Evolutionary conservation across 2,888 invertebrate genomes (phyloP), one percentile per base, ranked within the genome.

Genomic region (Sympetrum striolatum): DNA sequence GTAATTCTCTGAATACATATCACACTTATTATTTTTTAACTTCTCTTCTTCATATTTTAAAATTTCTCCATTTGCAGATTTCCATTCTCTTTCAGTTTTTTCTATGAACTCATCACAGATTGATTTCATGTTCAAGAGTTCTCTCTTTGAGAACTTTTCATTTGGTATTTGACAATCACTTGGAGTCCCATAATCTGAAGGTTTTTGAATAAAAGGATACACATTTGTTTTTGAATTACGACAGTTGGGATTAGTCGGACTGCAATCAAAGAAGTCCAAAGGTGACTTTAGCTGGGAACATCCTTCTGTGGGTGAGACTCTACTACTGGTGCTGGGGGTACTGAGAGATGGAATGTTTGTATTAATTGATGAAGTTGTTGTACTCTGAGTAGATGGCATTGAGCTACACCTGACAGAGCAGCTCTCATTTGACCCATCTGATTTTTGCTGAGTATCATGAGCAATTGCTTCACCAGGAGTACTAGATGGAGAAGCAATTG

Each of bases 41-140:
- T 60, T 64, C 86, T 86, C 58, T 64, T 86, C 86, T n/a, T 64
- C 64, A n/a, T 64, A 64, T 4, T 86, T n/a, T n/a, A 86, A 60
- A 8, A 86, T n/a, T 25, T 60, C 60, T 37, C 64, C 86, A 64
- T 86, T 86, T 86, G 35, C 39, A 37, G 86, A 64, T 86, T 58
- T 86, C 86, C 86, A 60, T 22, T 86, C 86, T 18, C 18, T 53
- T 53, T 53, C 53, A 53, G 18, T 18, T 18, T 18, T 53, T 18
- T 14, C 53, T 53, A 53, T 86, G 25, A 39, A 37, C 14, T 86
- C 25, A 64, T 86, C 58, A 0, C 37, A 60, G 0, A 64, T 18
- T 35, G 82, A 15, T n/a, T 31, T 37, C 60, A 86, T 37, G 39
- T 58, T 37, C 60, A 37, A 6, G 58, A 60, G 39, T 37, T 35